A percentile compares a stretch with the other conserved stretches of the same genome.
phyloP scores from a whole-genome alignment of 2,888 invertebrate species.

The Acanthosepion lycidas region DNA sequence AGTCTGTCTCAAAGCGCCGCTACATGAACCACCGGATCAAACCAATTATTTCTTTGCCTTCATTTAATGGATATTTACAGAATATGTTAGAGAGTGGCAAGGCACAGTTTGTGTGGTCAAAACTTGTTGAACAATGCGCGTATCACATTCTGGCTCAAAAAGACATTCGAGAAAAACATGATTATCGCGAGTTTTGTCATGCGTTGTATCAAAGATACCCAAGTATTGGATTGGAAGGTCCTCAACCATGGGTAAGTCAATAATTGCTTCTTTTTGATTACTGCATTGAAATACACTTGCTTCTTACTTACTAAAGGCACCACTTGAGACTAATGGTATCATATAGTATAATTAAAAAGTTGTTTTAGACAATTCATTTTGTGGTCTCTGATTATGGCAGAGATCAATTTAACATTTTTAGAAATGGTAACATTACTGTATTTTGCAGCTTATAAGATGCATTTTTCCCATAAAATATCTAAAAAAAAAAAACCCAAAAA shows the following conservation, averaged over 20 bases:
- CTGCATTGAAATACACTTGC: too few species aligned
- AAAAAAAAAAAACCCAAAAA: too few species aligned
- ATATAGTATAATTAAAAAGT: too few species aligned
- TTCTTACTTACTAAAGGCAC: too few species aligned
- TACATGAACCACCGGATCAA: background rate
- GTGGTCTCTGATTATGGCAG: too few species aligned
- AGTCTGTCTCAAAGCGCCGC: background rate
- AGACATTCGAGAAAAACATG: conserved; percentile 48
- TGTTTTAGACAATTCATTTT: too few species aligned
- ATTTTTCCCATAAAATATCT: too few species aligned
- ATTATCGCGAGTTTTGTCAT: conserved; percentile 46
- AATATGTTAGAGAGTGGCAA: conserved; percentile 45
- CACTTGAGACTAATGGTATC: too few species aligned
- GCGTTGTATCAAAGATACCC: conserved; percentile 41
- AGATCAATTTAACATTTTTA: too few species aligned
- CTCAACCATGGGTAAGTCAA: conserved; percentile 40
- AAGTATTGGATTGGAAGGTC: conserved; percentile 47
- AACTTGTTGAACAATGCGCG: conserved; percentile 44
- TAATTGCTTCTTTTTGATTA: background rate
- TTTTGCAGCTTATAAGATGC: too few species aligned
- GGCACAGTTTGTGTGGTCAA: conserved; percentile 47
- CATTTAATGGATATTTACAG: conserved; percentile 40
- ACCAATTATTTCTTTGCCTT: conserved; percentile 42
- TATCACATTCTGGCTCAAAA: conserved; percentile 43
- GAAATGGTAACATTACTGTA: too few species aligned